A percentile compares a stretch with the other conserved stretches of the same genome.
Conservation (phyloP, 2,113 vertebrate genomes). For the Rattus norvegicus region DNA sequence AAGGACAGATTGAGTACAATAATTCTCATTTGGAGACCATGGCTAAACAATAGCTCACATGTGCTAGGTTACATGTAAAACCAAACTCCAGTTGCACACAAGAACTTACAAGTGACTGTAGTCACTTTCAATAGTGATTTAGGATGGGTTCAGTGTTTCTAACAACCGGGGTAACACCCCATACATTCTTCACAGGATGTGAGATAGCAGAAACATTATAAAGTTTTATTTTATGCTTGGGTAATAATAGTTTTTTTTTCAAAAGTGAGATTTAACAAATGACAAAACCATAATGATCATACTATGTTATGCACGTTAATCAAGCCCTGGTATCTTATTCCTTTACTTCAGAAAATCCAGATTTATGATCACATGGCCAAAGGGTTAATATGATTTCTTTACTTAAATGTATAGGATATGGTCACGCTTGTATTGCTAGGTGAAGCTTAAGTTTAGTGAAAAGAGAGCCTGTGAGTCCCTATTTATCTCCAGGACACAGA, state of each 20-base stretch:
- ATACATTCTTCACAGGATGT: neutral
- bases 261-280: neutral
- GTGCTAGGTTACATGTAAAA: neutral
- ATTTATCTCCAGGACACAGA: neutral
- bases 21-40: neutral
- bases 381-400: neutral
- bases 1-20: neutral
- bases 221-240: neutral
- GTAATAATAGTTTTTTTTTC: neutral
- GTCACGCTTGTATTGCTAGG: neutral
- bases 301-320: neutral
- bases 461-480: neutral
- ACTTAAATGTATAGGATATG: neutral
- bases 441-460: neutral
- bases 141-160: neutral
- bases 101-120: neutral
- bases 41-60: neutral
- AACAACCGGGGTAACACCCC: neutral
- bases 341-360: neutral
- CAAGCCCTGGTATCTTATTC: neutral
- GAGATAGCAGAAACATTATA: neutral
- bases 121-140: neutral
- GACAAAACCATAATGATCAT: neutral
- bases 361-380: neutral
- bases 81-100: neutral